Evolutionary conservation across 92 coral and sea anemone species (phyloP).

Genomic region (Actinostola sp.): DNA sequence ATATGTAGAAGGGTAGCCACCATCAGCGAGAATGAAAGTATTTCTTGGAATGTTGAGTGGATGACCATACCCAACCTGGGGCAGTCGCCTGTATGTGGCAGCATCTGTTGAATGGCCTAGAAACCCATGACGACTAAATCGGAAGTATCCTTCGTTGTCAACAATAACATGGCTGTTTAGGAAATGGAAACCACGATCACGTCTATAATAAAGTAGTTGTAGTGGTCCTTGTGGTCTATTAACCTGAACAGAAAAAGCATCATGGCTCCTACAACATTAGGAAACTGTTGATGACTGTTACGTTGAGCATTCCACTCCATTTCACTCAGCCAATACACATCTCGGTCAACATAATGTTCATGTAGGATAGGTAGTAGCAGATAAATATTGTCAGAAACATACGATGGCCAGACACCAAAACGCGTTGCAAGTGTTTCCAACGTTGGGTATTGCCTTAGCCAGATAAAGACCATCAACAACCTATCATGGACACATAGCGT

Average conservation of each 20-base stretch:
- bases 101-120: too few relatives aligned
- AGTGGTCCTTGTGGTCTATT: conserved; percentile 7
- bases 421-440: conserved; percentile 1
- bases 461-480: too few relatives aligned
- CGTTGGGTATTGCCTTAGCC: too few relatives aligned
- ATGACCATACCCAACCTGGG: too few relatives aligned
- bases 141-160: too few relatives aligned
- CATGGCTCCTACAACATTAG: conserved; percentile 19
- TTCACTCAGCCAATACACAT: conserved; percentile 2
- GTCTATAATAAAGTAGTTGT: conserved; percentile 18
- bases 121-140: too few relatives aligned
- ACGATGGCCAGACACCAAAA: conserved; percentile 4
- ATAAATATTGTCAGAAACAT: too few relatives aligned
- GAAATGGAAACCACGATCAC: too few relatives aligned
- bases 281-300: not conserved
- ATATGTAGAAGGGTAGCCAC: conserved; percentile 40
- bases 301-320: conserved; percentile 15
- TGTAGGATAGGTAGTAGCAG: too few relatives aligned
- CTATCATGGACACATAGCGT: conserved; percentile 13
- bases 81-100: too few relatives aligned
- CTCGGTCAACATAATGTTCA: conserved; percentile 8
- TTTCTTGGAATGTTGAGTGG: conserved; percentile 20
- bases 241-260: conserved; percentile 23
- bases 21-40: conserved; percentile 23
- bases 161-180: too few relatives aligned